Evolutionary conservation across 2,888 invertebrate species (phyloP), one percentile per base, ranked within the genome.

Genomic region (Amblyjoppa proteus): DNA sequence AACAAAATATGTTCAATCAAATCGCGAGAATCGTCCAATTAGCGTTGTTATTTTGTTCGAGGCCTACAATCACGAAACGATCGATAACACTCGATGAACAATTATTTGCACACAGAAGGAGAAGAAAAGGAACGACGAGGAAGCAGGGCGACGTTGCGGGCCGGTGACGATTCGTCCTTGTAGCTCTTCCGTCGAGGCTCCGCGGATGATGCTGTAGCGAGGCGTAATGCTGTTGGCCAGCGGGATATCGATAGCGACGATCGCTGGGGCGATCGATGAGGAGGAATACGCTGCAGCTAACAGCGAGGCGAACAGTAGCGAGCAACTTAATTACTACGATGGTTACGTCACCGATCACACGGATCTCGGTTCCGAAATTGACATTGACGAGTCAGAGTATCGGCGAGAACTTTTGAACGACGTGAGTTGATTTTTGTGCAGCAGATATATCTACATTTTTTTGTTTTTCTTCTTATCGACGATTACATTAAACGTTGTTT

Each of bases 341-440:
- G 94, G 94, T 87, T 97, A 97, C 92, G 96, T 97, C 91, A 97
- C 97, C 75, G 97, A 97, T 93, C 97, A 97, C 91, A 97, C 97
- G 28, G 97, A 97, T 93, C 95, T 97, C 76, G 97, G 96, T 86
- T 97, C 97, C 74, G 97, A 97, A 92, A 92, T 94, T 84, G 93
- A 93, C 85, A 92, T 93, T 75, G 97, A 97, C 93, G 97, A 97
- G 93, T 96, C 96, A 51, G 97, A 97, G 92, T 95, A 97, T 89
- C 95, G 97, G 83, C 95, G 97, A 90, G 97, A 97, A 94, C 95
- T 98, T 91, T 95, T 98, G 90, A 96, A 97, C 94, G 97, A 97
- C 94, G 97, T 97, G 94, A 96, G 97, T 95, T 88, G 80, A 88
- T 90, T 88, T 90, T 92, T 93, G 91, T 88, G 66, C 31, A 64